Evolutionary conservation across 2,888 invertebrate genomes (phyloP).

Genomic region (Encarsia formosa): DNA sequence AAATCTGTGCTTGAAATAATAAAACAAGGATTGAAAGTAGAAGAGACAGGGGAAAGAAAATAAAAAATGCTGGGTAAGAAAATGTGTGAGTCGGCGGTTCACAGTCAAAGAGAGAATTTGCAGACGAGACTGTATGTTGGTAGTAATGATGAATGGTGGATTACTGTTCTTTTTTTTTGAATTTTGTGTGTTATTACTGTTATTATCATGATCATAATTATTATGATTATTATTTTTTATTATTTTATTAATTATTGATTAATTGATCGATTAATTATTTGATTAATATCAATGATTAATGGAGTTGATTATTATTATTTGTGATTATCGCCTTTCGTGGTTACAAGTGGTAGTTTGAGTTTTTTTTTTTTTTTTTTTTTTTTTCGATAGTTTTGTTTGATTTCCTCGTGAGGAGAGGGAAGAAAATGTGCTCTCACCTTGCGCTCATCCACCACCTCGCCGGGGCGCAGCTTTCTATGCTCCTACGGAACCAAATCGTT

Average conservation of each 20-base stretch:
- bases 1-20: no score
- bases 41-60: no score
- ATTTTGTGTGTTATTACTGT: constrained; percentile 22
- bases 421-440: constrained; percentile 63
- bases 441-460: constrained; percentile 89
- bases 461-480: constrained; percentile 88
- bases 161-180: constrained; percentile 23
- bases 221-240: constrained; percentile 14
- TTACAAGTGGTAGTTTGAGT: no score
- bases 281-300: no score
- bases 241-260: constrained; percentile 2
- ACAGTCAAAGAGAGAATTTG: constrained; percentile 40
- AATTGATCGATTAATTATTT: constrained; percentile 1
- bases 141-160: constrained; percentile 17
- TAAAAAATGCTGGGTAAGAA: no score
- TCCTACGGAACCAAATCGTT: constrained; percentile 61
- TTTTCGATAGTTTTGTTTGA: constrained; percentile 17
- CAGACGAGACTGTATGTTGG: constrained; percentile 38
- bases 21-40: no score
- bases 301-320: constrained; percentile 20
- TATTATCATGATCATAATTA: constrained; percentile 21
- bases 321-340: constrained; percentile 19
- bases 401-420: constrained; percentile 18
- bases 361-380: no score
- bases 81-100: constrained; percentile 34